Percentiles rank a stretch among this genome's conserved stretches.
Evolutionary conservation across 2,113 vertebrate genomes (phyloP).

Genomic region (Trachemys scripta): DNA sequence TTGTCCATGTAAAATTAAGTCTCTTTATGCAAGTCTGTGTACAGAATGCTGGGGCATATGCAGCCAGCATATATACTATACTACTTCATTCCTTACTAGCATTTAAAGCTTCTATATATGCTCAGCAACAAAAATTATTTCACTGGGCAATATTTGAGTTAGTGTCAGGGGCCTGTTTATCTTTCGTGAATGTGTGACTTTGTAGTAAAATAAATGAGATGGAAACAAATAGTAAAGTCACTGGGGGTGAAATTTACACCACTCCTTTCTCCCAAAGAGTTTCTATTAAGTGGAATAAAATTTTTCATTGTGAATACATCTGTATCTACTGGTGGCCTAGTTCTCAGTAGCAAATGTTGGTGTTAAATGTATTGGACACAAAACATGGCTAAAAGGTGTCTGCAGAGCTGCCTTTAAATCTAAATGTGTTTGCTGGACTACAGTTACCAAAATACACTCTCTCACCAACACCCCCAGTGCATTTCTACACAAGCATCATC

Average conservation of each 20-base stretch:
- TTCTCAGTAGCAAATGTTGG: not conserved
- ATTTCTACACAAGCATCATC: not conserved
- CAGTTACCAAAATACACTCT: not conserved
- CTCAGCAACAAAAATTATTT: not conserved
- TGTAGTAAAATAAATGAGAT: not conserved
- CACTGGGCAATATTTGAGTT: not conserved
- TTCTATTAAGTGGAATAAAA: not conserved
- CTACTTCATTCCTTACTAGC: not conserved
- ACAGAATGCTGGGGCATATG: fast-evolving
- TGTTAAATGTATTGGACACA: not conserved
- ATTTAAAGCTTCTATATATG: not conserved
- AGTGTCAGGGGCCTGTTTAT: not conserved
- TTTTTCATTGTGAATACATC: not conserved
- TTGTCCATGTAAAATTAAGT: not conserved
- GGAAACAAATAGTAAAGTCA: not conserved
- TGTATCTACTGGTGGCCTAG: fast-evolving
- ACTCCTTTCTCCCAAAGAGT: not conserved
- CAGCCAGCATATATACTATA: fast-evolving
- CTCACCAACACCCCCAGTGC: too few relatives aligned
- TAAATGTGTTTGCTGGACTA: not conserved
- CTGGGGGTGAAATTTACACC: not conserved
- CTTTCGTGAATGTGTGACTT: not conserved
- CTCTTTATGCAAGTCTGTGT: not conserved
- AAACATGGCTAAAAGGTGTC: not conserved
- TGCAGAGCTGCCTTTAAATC: fast-evolving